phyloP scores from a whole-genome alignment of 2,888 invertebrate species.

The Patella pellucida region DNA sequence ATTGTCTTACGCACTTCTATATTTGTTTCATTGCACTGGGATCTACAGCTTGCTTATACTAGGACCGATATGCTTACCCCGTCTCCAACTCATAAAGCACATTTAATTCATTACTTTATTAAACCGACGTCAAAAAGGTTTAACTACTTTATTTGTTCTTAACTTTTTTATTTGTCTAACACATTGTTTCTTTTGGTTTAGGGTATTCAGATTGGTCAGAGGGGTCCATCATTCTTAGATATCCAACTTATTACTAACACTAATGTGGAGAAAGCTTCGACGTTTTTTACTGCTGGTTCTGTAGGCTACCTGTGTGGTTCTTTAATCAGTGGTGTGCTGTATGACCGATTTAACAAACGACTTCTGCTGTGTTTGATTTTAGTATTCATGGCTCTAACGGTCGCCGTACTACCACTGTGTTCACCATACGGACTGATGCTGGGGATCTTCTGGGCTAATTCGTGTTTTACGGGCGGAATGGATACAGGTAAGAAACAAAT shows the following conservation, averaged over 20 bases:
- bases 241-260: conserved; percentile 62
- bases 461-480: conserved; percentile 66
- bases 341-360: conserved; percentile 58
- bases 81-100: too few species aligned
- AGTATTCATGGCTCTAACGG: conserved; percentile 62
- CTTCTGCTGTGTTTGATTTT: conserved; percentile 66
- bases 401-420: conserved; percentile 69
- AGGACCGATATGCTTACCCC: too few species aligned
- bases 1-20: too few species aligned
- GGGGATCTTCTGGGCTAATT: conserved; percentile 55
- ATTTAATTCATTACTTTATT: too few species aligned
- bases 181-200: conserved; percentile 37
- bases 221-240: conserved; percentile 70
- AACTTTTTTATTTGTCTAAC: too few species aligned
- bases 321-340: conserved; percentile 59
- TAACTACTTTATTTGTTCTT: too few species aligned
- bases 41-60: too few species aligned
- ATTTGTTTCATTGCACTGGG: too few species aligned
- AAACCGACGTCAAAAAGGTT: too few species aligned
- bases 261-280: conserved; percentile 60
- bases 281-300: conserved; percentile 67
- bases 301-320: conserved; percentile 70
- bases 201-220: conserved; percentile 69
- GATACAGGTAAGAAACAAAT: conserved; percentile 41
- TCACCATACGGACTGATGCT: conserved; percentile 59